Evolutionary conservation across 2,113 vertebrate genomes (phyloP).

Genomic region (Hyla sarda): DNA sequence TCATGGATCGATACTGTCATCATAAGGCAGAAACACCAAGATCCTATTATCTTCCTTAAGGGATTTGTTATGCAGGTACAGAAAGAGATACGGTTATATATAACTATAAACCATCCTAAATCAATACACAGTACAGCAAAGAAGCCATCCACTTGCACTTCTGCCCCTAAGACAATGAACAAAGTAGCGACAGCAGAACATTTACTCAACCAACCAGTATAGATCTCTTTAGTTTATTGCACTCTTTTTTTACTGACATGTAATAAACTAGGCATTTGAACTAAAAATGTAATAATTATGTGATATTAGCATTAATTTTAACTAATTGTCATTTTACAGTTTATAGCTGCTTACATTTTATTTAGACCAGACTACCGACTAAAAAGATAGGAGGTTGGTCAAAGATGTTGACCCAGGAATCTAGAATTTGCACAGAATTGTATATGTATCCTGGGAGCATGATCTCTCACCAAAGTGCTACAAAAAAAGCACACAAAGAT

Average conservation of each 20-base stretch:
- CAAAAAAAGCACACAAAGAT: too few species aligned
- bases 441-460: too few species aligned
- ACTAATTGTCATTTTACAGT: background rate
- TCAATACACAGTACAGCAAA: constrained; percentile 49
- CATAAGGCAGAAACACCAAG: constrained; percentile 56
- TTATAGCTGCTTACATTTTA: background rate
- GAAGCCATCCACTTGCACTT: constrained; percentile 39
- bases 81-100: constrained; percentile 55
- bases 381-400: too few species aligned
- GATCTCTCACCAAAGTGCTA: too few species aligned
- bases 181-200: background rate
- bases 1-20: constrained; percentile 54
- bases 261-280: background rate
- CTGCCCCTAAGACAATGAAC: constrained; percentile 15
- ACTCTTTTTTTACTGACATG: background rate
- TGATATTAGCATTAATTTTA: background rate
- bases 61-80: constrained; percentile 58
- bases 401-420: too few species aligned
- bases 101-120: constrained; percentile 53
- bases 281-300: background rate
- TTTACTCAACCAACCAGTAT: background rate
- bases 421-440: too few species aligned
- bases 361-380: too few species aligned
- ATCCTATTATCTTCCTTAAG: constrained; percentile 58
- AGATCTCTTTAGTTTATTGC: background rate